A percentile compares a stretch with the other conserved stretches of the same genome.
Conservation (phyloP, 1,140 invertebrate genomes). For the Drosophila ogumai region DNA sequence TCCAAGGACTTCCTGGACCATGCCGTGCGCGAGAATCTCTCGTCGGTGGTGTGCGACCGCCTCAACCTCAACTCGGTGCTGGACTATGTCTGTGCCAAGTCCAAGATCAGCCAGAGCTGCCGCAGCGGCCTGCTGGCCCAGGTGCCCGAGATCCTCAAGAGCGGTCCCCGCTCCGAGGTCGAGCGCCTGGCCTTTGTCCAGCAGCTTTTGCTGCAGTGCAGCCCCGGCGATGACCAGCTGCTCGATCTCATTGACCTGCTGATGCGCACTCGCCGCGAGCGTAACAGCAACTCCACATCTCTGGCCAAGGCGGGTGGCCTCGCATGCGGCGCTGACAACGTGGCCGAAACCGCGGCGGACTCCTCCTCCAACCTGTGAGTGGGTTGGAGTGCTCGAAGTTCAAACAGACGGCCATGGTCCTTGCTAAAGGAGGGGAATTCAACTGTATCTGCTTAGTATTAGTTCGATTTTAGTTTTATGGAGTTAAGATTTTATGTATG, state of each 20-base stretch:
- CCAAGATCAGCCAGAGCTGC: constrained; percentile 74
- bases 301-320: constrained; percentile 8
- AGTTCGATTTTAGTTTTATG: constrained; percentile 12
- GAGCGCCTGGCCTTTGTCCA: constrained; percentile 67
- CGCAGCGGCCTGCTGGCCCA: constrained; percentile 67
- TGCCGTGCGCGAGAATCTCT: constrained; percentile 81
- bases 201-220: constrained; percentile 58
- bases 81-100: constrained; percentile 83
- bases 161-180: constrained; percentile 52
- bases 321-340: constrained; percentile 39
- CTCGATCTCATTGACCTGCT: constrained; percentile 73
- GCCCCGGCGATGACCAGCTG: constrained; percentile 59
- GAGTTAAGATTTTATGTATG: constrained; percentile 17
- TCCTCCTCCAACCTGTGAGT: constrained; percentile 76
- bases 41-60: constrained; percentile 81
- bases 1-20: constrained; percentile 83
- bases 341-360: constrained; percentile 77
- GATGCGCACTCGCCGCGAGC: constrained; percentile 45
- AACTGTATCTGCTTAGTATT: constrained; percentile 17
- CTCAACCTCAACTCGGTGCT: constrained; percentile 80
- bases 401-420: constrained; percentile 5
- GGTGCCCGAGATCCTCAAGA: constrained; percentile 65
- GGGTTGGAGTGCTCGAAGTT: not conserved
- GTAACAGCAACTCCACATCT: constrained; percentile 17
- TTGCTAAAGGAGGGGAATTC: not conserved